Base-by-base conservation (phyloP, 2,888 invertebrate species). In the Lissonota sp. region DNA sequence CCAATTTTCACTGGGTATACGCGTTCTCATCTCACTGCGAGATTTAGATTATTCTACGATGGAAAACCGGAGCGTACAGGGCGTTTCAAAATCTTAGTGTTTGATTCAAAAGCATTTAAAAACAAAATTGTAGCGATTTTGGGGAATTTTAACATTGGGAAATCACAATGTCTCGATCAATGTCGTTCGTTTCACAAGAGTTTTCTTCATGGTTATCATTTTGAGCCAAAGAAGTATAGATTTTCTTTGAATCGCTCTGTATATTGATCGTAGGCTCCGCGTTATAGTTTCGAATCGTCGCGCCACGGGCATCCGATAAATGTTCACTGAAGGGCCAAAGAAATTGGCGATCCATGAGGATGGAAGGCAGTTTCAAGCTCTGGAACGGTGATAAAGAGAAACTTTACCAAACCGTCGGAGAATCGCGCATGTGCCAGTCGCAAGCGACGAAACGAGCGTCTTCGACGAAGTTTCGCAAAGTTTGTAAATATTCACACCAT, bases 31-130 rank as follows among this genome's bases (percentile, higher is more conserved):
- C 57, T 49, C 49, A 75, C 70, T 69, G 26, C 64, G 49, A 57
- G 77, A 83, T 83, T 75, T 66, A 83, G 77, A 83, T 83, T 80
- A 84, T 83, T 83, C 85, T 79, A 82, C 79, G 75, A 80, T 79
- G 64, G 58, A 57, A 67, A 46, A 10, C 63, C 46, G 26, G n/a
- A 12, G 5, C 39, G 42, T 75, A 69, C 63, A 40, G 16, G 62
- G 58, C 39, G 73, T 60, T 58, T 44, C 60, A 71, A 12, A 71
- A 70, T 80, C 46, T 62, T 57, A 63, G 76, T 49, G 77, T 79
- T 72, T 77, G 26, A 39, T 57, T 70, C 49, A 84, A 82, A 84
- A 79, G 81, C 78, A 80, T 86, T 86, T 83, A 82, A 4, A 49
- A n/a, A 49, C n/a, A 1, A 49, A n/a, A n/a, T 49, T 49, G 12